phyloP scores from a whole-genome alignment of 2,113 vertebrate genomes.

The Clupea harengus region DNA sequence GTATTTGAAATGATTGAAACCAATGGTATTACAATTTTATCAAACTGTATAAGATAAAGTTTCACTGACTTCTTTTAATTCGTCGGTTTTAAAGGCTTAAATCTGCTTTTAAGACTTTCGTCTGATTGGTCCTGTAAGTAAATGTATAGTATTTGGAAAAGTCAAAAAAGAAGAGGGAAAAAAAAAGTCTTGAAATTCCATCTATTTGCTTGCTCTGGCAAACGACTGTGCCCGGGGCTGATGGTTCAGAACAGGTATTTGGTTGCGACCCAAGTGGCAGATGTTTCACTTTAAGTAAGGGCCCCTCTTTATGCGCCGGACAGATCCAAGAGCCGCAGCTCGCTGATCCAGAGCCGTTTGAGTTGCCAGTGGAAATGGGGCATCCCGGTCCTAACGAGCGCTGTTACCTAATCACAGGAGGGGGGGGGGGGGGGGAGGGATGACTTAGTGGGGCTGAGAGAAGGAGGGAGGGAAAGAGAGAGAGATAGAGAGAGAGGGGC shows the following conservation, averaged over 20 bases:
- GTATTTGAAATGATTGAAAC: no score
- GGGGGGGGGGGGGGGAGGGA: not conserved
- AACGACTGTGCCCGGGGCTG: conserved; percentile 29
- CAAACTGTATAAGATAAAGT: not conserved
- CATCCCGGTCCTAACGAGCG: conserved; percentile 52
- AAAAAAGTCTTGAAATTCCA: not conserved
- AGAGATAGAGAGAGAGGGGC: not conserved
- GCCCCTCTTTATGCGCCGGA: conserved; percentile 56
- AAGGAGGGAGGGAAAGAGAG: not conserved
- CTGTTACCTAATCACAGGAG: conserved; percentile 51
- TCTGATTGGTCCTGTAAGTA: not conserved
- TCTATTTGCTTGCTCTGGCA: conserved; percentile 30
- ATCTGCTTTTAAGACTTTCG: not conserved
- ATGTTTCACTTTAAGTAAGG: conserved; percentile 52
- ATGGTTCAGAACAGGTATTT: conserved; percentile 59
- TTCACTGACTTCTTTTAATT: not conserved
- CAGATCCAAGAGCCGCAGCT: conserved; percentile 56
- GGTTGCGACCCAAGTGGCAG: conserved; percentile 50
- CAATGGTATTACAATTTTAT: not conserved
- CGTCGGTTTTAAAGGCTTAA: not conserved
- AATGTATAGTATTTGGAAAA: conserved; percentile 1
- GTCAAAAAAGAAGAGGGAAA: not conserved
- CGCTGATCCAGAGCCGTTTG: conserved; percentile 51
- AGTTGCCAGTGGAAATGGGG: conserved; percentile 60
- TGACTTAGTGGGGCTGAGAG: conserved; percentile 15